Evolutionary conservation across 2,888 invertebrate species (phyloP).

Genomic region (Sinohyriopsis cumingii): DNA sequence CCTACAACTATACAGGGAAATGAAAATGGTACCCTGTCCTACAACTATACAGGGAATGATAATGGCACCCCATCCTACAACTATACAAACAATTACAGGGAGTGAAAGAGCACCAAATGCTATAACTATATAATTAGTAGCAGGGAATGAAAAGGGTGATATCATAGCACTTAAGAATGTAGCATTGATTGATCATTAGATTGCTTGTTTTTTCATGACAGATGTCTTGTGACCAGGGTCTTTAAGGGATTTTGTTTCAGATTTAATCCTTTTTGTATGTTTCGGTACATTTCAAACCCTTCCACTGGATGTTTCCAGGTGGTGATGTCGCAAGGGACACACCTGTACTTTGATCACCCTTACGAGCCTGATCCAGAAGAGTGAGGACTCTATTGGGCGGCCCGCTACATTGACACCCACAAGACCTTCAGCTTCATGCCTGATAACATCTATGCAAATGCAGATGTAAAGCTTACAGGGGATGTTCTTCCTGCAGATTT

Average conservation of each 20-base stretch:
- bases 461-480: constrained; percentile 58
- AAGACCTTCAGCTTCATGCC: constrained; percentile 65
- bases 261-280: not conserved
- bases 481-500: constrained; percentile 49
- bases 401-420: constrained; percentile 59
- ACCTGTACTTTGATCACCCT: constrained; percentile 64
- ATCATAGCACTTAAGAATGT: not conserved
- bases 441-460: constrained; percentile 57
- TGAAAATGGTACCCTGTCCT: no score
- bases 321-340: constrained; percentile 61
- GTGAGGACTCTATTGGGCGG: constrained; percentile 68
- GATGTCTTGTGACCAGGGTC: not conserved
- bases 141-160: no score
- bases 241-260: not conserved
- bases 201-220: not conserved
- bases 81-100: no score
- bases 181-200: constrained; percentile 2
- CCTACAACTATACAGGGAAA: no score
- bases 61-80: no score
- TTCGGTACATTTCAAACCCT: not conserved
- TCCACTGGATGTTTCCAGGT: constrained; percentile 41
- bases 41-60: no score
- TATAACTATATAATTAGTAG: no score
- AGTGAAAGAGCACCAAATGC: no score
- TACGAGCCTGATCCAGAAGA: constrained; percentile 66